Base-by-base conservation (phyloP, 2,888 invertebrate genomes). In the Choristoneura rosaceana region DNA sequence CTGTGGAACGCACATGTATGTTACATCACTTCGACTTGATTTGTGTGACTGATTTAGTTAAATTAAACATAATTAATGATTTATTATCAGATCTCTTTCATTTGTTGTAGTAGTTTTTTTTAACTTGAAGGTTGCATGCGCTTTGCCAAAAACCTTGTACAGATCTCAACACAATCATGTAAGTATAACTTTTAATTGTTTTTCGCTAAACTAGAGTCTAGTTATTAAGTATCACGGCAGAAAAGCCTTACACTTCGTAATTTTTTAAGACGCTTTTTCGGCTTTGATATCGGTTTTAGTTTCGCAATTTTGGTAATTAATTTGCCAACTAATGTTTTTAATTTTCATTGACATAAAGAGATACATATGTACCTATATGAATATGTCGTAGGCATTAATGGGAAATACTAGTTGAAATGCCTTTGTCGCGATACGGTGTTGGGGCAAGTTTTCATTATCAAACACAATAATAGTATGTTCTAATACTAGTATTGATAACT, bases 1-100 rank as follows among this genome's bases (percentile, higher is more conserved):
- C 71, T 64, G 65, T 74, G 50, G 60, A 63, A 60, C 73, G 69
- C 69, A 73, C 68, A 52, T 7, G 63, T 68, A 59, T 59, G n/a
- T 62, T 58, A 71, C 50, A 69, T 73, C 64, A 67, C 62, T 41
- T 63, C 71, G 62, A 70, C 17, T 80, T 47, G 67, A 71, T 41
- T 77, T 82, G 92, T 88, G 91, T 92, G 93, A 92, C 93, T 93
- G 93, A 93, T 83, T 89, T 92, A 92, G 88, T 81, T 83, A 87
- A 87, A 85, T 76, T 79, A 89, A 90, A 90, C 75, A 80, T 71
- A 66, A 55, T 76, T 81, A 80, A 83, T 85, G 80, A 82, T 77
- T 79, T 80, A 77, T 78, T 79, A 69, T 74, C 63, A 74, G 75
- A 78, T 59, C 76, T 71, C 60, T 81, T 79, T 79, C 77, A 80